phyloP scores from a whole-genome alignment of 1,140 invertebrate genomes.

The Hyposmocoma kahamanoa region DNA sequence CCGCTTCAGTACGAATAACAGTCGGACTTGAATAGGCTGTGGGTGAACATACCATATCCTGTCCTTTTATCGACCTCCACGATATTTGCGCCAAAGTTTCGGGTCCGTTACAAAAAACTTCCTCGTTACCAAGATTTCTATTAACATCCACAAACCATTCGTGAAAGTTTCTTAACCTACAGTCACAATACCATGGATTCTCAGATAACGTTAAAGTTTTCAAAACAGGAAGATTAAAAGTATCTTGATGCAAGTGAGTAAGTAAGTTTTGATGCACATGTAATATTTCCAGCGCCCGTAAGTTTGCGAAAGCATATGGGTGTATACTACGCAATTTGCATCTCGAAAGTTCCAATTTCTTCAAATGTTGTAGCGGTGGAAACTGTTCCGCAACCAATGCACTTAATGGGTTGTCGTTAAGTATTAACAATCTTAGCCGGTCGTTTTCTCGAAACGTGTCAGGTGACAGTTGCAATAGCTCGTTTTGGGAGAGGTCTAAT shows the following conservation, averaged over 20 bases:
- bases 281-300: constrained; percentile 56
- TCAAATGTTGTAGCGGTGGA: constrained; percentile 81
- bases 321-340: constrained; percentile 84
- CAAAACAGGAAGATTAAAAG: constrained; percentile 67
- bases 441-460: constrained; percentile 85
- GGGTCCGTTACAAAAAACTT: constrained; percentile 49
- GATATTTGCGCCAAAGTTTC: constrained; percentile 33
- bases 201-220: constrained; percentile 86
- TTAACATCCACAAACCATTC: constrained; percentile 83
- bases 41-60: constrained; percentile 55
- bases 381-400: constrained; percentile 80
- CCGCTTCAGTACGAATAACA: constrained; percentile 53
- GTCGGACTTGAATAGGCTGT: constrained; percentile 41
- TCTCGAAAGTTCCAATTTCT: constrained; percentile 83
- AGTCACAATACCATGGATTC: constrained; percentile 93
- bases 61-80: constrained; percentile 45
- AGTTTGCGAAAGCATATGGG: constrained; percentile 74
- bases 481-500: constrained; percentile 87
- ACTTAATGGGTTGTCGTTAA: constrained; percentile 83
- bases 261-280: constrained; percentile 57
- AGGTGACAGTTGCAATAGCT: constrained; percentile 78
- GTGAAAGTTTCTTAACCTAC: constrained; percentile 85
- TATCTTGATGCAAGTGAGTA: constrained; percentile 50
- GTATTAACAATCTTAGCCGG: constrained; percentile 79
- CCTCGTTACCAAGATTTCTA: constrained; percentile 66